A percentile compares a stretch with the other conserved stretches of the same genome.
Evolutionary conservation across 1,140 invertebrate species (phyloP).

Genomic region (Heliothis virescens): DNA sequence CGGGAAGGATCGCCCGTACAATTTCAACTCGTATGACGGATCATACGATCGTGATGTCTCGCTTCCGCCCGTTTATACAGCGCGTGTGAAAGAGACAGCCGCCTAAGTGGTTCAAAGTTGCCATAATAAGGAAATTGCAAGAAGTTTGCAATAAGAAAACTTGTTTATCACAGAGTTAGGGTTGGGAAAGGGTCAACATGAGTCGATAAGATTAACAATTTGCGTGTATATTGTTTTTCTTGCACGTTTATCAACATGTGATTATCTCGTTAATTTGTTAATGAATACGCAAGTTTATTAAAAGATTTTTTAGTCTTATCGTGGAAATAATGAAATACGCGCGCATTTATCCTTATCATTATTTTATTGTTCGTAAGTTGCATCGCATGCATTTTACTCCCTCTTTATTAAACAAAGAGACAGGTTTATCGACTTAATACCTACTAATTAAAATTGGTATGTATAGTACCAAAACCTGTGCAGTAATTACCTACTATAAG

Average conservation of each 20-base stretch:
- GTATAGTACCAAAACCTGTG: no score
- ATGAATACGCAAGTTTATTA: slow-evolving; percentile 9
- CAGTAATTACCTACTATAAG: no score
- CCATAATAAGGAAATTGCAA: slow-evolving; percentile 61
- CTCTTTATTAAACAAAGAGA: background rate
- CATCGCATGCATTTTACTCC: no score
- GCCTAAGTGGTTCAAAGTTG: slow-evolving; percentile 58
- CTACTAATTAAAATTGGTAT: background rate
- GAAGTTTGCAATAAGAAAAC: slow-evolving; percentile 57
- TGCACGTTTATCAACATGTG: slow-evolving; percentile 2
- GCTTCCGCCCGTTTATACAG: slow-evolving; percentile 48
- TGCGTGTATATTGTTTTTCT: background rate
- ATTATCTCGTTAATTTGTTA: slow-evolving; percentile 10
- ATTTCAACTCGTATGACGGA: slow-evolving; percentile 73
- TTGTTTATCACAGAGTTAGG: slow-evolving; percentile 14
- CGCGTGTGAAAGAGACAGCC: slow-evolving; percentile 57
- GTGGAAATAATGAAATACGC: background rate
- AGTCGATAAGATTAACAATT: slow-evolving; percentile 27
- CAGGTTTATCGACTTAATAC: background rate
- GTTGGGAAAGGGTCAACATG: slow-evolving; percentile 45
- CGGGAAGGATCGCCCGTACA: slow-evolving; percentile 67
- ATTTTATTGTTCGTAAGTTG: no score
- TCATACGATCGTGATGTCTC: slow-evolving; percentile 77
- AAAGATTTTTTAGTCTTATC: background rate
- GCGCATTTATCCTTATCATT: no score